Evolutionary conservation across 2,888 invertebrate genomes (phyloP).

Genomic region (Acrobasis suavella): DNA sequence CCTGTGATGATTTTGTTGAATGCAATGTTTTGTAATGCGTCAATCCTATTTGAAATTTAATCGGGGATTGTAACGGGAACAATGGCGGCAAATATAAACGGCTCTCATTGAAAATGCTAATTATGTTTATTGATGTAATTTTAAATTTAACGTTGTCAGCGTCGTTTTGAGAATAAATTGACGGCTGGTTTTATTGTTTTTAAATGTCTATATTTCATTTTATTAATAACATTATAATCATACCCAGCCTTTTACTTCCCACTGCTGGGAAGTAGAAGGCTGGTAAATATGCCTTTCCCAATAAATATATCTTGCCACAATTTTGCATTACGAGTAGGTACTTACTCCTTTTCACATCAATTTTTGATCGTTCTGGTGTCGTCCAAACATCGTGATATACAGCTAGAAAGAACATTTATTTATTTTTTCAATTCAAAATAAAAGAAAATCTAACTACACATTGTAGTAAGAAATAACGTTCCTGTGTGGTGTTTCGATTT

Average conservation of each 20-base stretch:
- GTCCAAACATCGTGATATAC: too few species aligned
- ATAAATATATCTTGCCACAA: too few species aligned
- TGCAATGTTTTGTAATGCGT: conserved; percentile 1
- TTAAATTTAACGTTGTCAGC: not conserved
- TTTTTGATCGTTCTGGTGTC: too few species aligned
- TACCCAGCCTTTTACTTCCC: not conserved
- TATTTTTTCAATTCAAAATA: too few species aligned
- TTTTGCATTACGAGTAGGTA: too few species aligned
- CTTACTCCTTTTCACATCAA: too few species aligned
- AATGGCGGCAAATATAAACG: conserved; percentile 3
- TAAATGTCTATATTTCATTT: not conserved
- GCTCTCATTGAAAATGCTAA: not conserved
- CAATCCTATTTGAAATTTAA: conserved; percentile 7
- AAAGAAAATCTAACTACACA: too few species aligned
- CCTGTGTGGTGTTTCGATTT: too few species aligned
- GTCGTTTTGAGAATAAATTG: not conserved
- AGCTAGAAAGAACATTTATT: too few species aligned
- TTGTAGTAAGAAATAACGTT: too few species aligned
- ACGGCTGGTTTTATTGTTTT: not conserved
- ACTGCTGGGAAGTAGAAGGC: not conserved
- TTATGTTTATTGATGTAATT: conserved; percentile 7
- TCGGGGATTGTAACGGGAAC: not conserved
- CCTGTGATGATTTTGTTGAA: conserved; percentile 12
- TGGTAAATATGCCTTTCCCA: not conserved
- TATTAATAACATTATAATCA: not conserved